These are phyloP conservation scores for Diadophis punctatus DNA, from an alignment of 2,113 vertebrate species.

Conservation along the genomic window DNA sequence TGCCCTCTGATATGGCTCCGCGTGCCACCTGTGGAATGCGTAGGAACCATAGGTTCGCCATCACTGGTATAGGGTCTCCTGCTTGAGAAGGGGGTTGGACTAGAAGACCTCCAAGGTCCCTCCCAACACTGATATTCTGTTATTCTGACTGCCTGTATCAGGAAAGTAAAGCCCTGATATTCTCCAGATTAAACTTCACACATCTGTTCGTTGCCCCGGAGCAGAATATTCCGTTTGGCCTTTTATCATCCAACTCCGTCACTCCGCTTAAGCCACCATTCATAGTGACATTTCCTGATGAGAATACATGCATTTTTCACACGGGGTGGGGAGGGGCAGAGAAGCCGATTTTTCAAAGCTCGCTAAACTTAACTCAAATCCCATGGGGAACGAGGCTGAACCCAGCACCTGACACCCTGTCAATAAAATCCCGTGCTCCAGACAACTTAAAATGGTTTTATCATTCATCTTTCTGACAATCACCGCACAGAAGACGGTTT, in stretches of 20 bases:
- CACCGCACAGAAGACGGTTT: conserved; percentile 45
- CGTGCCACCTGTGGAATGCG: too few species aligned
- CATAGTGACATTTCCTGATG: neutral
- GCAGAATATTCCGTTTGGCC: neutral
- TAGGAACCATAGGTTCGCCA: too few species aligned
- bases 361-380: conserved; percentile 64
- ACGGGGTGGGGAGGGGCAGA: too few species aligned
- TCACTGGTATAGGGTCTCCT: neutral
- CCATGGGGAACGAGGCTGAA: conserved; percentile 62
- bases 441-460: conserved; percentile 68
- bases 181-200: neutral
- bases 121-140: too few species aligned
- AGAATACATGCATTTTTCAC: neutral
- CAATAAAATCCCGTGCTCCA: conserved; percentile 69
- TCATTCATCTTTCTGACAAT: conserved; percentile 71
- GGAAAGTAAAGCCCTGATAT: neutral
- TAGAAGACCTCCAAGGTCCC: neutral
- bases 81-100: neutral
- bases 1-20: too few species aligned
- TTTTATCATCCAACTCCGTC: neutral
- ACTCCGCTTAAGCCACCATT: neutral
- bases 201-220: neutral
- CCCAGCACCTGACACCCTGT: conserved; percentile 67
- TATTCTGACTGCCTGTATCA: neutral
- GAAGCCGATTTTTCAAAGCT: conserved; percentile 26